Conservation (phyloP, 2,113 vertebrate genomes). For the Microcebus lehilahytsara region DNA sequence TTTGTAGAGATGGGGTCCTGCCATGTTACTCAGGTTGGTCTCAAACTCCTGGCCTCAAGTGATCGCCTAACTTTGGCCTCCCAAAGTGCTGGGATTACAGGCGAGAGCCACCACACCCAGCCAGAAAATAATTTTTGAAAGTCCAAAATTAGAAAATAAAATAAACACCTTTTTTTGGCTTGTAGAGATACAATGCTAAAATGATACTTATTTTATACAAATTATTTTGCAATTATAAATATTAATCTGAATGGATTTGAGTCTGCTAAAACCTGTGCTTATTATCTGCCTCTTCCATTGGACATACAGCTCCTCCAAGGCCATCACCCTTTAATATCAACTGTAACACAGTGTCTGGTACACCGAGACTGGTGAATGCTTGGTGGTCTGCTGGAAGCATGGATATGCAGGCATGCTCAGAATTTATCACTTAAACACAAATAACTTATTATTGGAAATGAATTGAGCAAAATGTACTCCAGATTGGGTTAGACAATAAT, state of each 20-base stretch:
- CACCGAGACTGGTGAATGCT: not conserved
- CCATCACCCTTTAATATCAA: not conserved
- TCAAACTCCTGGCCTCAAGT: no score
- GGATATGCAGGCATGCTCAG: not conserved
- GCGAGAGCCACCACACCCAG: no score
- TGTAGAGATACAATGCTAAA: not conserved
- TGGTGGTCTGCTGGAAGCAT: not conserved
- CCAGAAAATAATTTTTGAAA: conserved; percentile 10
- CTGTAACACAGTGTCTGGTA: not conserved
- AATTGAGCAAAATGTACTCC: not conserved
- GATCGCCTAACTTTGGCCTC: no score
- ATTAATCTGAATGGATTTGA: not conserved
- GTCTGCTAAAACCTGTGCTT: not conserved
- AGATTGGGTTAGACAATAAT: not conserved
- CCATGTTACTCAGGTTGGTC: no score
- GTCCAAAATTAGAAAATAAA: conserved; percentile 27
- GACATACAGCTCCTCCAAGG: not conserved
- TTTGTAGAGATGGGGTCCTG: no score
- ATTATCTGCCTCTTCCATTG: not conserved
- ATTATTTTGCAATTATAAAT: not conserved
- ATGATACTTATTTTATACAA: not conserved
- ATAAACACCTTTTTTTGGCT: not conserved
- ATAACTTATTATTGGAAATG: not conserved
- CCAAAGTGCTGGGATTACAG: no score
- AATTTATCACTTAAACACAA: conserved; percentile 19